Conservation (phyloP, 2,797 vertebrate species). For the Sebastes kiyomatsui region DNA sequence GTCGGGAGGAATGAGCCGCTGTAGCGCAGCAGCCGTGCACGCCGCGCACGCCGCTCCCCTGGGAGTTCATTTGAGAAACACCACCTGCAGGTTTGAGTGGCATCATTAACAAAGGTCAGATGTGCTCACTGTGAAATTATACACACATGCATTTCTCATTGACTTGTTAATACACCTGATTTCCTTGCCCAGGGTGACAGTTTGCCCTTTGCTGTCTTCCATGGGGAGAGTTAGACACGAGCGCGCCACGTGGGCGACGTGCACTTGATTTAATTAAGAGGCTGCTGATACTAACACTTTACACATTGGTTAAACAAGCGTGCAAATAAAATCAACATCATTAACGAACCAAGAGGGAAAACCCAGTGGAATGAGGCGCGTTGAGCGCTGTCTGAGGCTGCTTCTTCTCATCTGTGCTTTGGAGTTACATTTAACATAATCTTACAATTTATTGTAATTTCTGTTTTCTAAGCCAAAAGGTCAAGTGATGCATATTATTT, state of each 20-base stretch:
- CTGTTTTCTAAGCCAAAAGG: background rate
- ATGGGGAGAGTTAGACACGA: constrained; percentile 16
- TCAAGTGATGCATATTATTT: background rate
- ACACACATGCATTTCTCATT: constrained; percentile 75
- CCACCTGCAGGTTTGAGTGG: constrained; percentile 77
- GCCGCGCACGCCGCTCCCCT: constrained; percentile 7
- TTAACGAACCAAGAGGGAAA: constrained; percentile 47
- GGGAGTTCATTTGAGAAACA: constrained; percentile 71
- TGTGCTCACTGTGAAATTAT: constrained; percentile 79
- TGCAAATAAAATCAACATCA: constrained; percentile 62
- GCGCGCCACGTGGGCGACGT: constrained; percentile 10
- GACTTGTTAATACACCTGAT: constrained; percentile 80
- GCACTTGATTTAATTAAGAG: constrained; percentile 70
- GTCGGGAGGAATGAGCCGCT: constrained; percentile 15
- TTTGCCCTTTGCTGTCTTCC: constrained; percentile 69
- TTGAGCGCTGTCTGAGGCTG: background rate
- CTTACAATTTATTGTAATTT: background rate
- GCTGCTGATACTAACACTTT: constrained; percentile 37
- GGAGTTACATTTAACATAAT: background rate
- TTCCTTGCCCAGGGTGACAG: constrained; percentile 56
- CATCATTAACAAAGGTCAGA: constrained; percentile 81
- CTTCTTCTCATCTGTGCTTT: background rate
- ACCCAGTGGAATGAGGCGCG: constrained; percentile 14
- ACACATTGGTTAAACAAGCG: constrained; percentile 54
- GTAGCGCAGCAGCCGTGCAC: constrained; percentile 7